Evolutionary conservation across 2,888 invertebrate genomes (phyloP), one percentile per base, ranked within the genome.

Genomic region (Halocaridina rubra): DNA sequence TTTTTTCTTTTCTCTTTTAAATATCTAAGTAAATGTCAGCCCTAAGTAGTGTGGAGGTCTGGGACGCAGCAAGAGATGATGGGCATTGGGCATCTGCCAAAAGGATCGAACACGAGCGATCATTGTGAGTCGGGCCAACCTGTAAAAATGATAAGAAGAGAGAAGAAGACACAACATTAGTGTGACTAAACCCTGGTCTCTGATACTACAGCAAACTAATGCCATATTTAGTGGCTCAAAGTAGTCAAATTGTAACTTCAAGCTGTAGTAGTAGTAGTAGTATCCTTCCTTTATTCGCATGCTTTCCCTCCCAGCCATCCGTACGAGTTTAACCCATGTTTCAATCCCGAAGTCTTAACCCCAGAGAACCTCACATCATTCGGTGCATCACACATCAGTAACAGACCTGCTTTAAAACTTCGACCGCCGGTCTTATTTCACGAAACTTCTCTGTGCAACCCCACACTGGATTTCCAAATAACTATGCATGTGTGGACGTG

Each of bases 91-190:
- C 82, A 78, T 76, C 82, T 69, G 78, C 77, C 82, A 84, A 84
- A 84, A 84, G 82, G 78, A 84, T 78, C 77, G 78, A 84, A 84
- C 69, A 69, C 69, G 13, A 69, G 69, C 82, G 82, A 84, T 84
- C 82, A 64, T 84, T 77, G 64, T 39, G 81, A 84, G 82, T 84
- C 82, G 79, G 84, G 61, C 84, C 84, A 84, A 84, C 84, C 84
- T 84, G 84, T 75, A 79, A 81, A 84, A 84, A 84, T 72, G 80
- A 80, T 74, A 84, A 84, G 84, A 84, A 84, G 84, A 84, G 84
- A 84, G 84, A 84, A 84, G 84, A 80, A 80, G 84, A 80, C 84
- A 84, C 84, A 84, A 67, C 79, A 84, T 84, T 84, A 84, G 84
- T 84, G 72, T 77, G 76, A 72, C 77, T 61, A n/a, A n/a, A 78